A percentile compares a stretch with the other conserved stretches of the same genome.
Evolutionary conservation across 1,140 invertebrate genomes (phyloP).

Genomic region (Brachionus rotundiformis): DNA sequence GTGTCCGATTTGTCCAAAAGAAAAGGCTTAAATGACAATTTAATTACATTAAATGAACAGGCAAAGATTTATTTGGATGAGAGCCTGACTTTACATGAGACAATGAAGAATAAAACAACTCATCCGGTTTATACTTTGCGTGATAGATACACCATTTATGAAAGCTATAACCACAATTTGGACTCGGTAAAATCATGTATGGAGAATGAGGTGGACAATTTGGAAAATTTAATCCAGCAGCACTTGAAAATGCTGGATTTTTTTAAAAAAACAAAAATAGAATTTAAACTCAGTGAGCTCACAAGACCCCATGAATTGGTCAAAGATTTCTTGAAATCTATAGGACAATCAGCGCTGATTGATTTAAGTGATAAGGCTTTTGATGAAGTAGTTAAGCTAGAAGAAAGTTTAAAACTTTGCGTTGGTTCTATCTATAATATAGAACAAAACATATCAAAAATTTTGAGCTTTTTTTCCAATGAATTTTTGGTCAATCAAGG

Average conservation of each 20-base stretch:
- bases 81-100: slow-evolving; percentile 26
- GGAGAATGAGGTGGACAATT: neutral
- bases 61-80: slow-evolving; percentile 40
- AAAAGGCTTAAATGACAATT: slow-evolving; percentile 21
- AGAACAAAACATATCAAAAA: neutral
- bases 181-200: neutral
- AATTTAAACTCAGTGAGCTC: neutral
- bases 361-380: neutral
- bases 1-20: neutral
- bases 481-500: neutral
- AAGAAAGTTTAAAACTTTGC: neutral
- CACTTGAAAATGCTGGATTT: neutral
- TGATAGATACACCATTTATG: neutral
- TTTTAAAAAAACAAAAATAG: neutral
- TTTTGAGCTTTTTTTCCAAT: neutral
- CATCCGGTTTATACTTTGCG: slow-evolving; percentile 25
- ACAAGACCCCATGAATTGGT: neutral
- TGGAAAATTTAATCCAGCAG: neutral
- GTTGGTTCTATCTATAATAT: neutral
- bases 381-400: neutral
- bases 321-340: neutral
- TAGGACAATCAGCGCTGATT: neutral
- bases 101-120: neutral
- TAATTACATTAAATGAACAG: neutral
- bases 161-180: neutral